A percentile compares a stretch with the other conserved stretches of the same genome.
phyloP scores from a whole-genome alignment of 2,797 vertebrate species.

The Mormyrops boulengeri region DNA sequence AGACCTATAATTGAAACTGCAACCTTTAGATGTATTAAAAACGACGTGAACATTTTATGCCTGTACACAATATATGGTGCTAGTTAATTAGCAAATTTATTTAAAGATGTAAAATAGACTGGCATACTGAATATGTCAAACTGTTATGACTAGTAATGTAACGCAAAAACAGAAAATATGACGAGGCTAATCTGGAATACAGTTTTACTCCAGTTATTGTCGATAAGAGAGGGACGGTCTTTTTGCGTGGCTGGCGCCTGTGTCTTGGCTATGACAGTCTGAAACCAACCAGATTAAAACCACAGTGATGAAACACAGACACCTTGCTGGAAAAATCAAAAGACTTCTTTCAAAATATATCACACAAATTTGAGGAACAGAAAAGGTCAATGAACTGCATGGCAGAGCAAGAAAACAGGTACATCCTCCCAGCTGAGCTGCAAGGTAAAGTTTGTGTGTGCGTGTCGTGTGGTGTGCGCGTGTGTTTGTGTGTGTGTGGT shows the following conservation, averaged over 20 bases:
- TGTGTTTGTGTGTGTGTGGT: not conserved
- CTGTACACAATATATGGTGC: too few species aligned
- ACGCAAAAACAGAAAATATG: not conserved
- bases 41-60: too few species aligned
- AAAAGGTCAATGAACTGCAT: not conserved
- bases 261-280: not conserved
- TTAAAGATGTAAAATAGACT: too few species aligned
- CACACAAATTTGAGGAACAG: not conserved
- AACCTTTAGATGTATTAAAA: too few species aligned
- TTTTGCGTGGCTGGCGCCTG: not conserved
- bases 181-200: not conserved
- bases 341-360: not conserved
- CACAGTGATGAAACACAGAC: not conserved
- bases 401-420: not conserved
- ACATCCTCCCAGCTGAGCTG: not conserved
- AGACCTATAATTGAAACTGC: too few species aligned
- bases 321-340: not conserved
- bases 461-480: too few species aligned
- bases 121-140: not conserved
- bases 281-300: not conserved
- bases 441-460: not conserved
- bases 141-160: not conserved
- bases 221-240: not conserved
- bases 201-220: not conserved
- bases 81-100: too few species aligned